Conservation (phyloP, 2,888 invertebrate genomes). For the Orchesellides sinensis region DNA sequence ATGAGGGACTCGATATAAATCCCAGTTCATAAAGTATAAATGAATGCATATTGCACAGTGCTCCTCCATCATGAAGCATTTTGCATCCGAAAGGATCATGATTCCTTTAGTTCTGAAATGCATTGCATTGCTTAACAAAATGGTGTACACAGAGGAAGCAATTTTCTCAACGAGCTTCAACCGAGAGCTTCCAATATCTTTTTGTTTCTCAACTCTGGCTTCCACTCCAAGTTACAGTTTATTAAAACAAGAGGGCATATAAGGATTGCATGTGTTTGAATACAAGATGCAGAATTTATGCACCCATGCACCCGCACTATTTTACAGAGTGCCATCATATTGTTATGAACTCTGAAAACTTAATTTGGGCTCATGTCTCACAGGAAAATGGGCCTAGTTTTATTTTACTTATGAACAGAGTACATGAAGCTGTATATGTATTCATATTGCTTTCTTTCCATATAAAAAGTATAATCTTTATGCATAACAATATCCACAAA, state of each 20-base stretch:
- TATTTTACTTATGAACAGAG: not conserved
- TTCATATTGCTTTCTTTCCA: too few relatives aligned
- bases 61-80: not conserved
- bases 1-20: not conserved
- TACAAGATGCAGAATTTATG: not conserved
- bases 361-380: not conserved
- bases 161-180: not conserved
- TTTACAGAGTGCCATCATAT: not conserved
- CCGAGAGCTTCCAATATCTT: not conserved
- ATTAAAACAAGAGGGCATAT: not conserved
- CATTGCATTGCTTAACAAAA: not conserved
- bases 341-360: slow-evolving; percentile 16
- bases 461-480: too few relatives aligned
- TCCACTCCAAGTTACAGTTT: not conserved
- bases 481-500: slow-evolving; percentile 32
- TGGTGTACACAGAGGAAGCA: not conserved
- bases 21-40: slow-evolving; percentile 32
- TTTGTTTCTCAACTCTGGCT: not conserved
- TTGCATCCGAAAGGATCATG: not conserved
- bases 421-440: too few relatives aligned
- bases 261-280: not conserved
- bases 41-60: slow-evolving; percentile 1
- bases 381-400: not conserved
- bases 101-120: not conserved
- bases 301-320: not conserved